A percentile compares a stretch with the other conserved stretches of the same genome.
Conservation (phyloP, 2,113 vertebrate genomes). For the Collichthys lucidus region DNA sequence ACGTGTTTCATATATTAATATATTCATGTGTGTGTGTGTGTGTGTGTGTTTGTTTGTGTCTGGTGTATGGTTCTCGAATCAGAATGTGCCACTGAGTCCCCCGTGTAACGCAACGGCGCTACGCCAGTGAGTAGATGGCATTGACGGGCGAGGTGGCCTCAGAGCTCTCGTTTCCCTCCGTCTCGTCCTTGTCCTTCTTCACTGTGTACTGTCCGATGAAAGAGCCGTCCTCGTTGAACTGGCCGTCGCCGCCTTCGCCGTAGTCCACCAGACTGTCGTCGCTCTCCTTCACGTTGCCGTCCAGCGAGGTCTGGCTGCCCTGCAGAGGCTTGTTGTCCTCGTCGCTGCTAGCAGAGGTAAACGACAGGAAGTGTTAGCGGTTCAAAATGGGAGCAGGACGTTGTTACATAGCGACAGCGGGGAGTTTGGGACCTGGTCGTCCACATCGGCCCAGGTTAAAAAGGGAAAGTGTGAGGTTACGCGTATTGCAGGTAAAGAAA, state of each 20-base stretch:
- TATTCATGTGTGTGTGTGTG: conserved; percentile 52
- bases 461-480: conserved; percentile 25
- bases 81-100: conserved; percentile 2
- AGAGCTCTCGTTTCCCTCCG: conserved; percentile 98
- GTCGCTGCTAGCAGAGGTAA: conserved; percentile 85
- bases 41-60: conserved; percentile 54
- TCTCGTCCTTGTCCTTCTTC: conserved; percentile 99
- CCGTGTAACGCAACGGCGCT: conserved; percentile 36
- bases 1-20: conserved; percentile 58
- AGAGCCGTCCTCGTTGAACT: conserved; percentile 98
- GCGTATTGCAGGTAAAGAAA: conserved; percentile 29
- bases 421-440: not conserved
- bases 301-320: conserved; percentile 97
- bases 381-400: not conserved
- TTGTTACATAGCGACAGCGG: not conserved
- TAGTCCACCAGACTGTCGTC: conserved; percentile 99
- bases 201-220: conserved; percentile 99
- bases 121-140: conserved; percentile 96
- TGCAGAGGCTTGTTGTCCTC: conserved; percentile 99
- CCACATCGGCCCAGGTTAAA: not conserved
- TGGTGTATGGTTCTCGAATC: conserved; percentile 45
- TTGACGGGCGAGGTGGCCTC: conserved; percentile 98
- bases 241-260: conserved; percentile 95
- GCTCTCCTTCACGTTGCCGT: conserved; percentile 96
- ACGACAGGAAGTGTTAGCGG: not conserved